Percentiles rank a stretch among this genome's conserved stretches.
These are phyloP conservation scores for Dione vanillae DNA, from an alignment of 2,888 invertebrate genomes.

Conservation along the genomic window DNA sequence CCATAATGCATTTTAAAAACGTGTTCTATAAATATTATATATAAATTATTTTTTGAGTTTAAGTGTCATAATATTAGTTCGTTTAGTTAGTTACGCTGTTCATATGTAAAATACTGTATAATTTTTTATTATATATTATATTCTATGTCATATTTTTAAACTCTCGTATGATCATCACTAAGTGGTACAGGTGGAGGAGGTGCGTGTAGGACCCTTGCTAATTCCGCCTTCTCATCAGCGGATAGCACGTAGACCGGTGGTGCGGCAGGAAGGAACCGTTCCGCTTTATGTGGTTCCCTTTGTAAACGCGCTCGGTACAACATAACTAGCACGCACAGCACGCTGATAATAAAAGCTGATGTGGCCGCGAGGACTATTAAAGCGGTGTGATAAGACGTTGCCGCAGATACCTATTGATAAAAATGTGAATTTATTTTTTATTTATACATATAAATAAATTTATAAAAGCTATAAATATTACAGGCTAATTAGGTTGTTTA, in stretches of 20 bases:
- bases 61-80: not conserved
- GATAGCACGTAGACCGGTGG: slow-evolving; percentile 89
- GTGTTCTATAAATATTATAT: not conserved
- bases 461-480: no score
- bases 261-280: slow-evolving; percentile 85
- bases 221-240: slow-evolving; percentile 85
- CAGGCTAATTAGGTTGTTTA: no score
- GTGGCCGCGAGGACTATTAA: slow-evolving; percentile 90
- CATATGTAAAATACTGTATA: not conserved
- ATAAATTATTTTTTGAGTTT: not conserved
- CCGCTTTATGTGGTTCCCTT: slow-evolving; percentile 79
- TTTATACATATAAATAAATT: no score
- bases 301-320: slow-evolving; percentile 86
- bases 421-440: not conserved
- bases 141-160: slow-evolving; percentile 24
- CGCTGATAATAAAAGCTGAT: slow-evolving; percentile 91
- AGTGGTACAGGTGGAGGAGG: slow-evolving; percentile 67
- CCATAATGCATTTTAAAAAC: not conserved
- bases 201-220: slow-evolving; percentile 72
- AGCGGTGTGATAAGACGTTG: slow-evolving; percentile 90
- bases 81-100: not conserved
- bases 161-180: slow-evolving; percentile 58
- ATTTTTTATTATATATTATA: not conserved
- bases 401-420: slow-evolving; percentile 79
- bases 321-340: slow-evolving; percentile 89